A percentile compares a stretch with the other conserved stretches of the same genome.
phyloP scores from a whole-genome alignment of 2,888 invertebrate genomes.

The Drosophila antonietae region DNA sequence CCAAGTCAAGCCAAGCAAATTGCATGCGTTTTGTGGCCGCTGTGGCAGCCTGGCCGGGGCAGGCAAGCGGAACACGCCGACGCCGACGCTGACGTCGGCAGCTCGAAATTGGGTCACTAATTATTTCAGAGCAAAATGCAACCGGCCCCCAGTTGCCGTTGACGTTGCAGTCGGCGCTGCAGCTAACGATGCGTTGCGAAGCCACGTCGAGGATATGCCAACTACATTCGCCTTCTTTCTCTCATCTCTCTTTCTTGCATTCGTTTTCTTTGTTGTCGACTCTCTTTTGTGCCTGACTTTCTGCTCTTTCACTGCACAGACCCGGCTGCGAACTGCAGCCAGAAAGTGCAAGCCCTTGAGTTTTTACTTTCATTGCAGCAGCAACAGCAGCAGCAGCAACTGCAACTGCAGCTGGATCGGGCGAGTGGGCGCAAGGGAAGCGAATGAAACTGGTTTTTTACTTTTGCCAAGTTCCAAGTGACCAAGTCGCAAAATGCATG shows the following conservation, averaged over 20 bases:
- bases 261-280: not conserved
- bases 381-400: not conserved
- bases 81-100: constrained; percentile 41
- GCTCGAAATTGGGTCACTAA: constrained; percentile 78
- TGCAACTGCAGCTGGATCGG: not conserved
- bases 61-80: constrained; percentile 72
- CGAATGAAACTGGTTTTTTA: constrained; percentile 52
- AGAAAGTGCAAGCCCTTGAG: constrained; percentile 85
- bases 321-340: constrained; percentile 42
- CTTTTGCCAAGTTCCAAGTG: constrained; percentile 47
- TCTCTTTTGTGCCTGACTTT: constrained; percentile 26
- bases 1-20: constrained; percentile 68
- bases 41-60: constrained; percentile 21
- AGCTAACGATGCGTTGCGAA: constrained; percentile 76
- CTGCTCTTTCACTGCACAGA: constrained; percentile 32
- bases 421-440: not conserved
- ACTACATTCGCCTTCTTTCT: constrained; percentile 9
- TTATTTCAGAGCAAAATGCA: constrained; percentile 81
- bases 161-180: constrained; percentile 25
- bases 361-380: constrained; percentile 83
- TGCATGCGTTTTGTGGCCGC: constrained; percentile 68
- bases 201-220: constrained; percentile 56
- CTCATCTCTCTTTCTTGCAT: constrained; percentile 5
- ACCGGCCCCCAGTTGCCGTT: constrained; percentile 58
- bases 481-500: constrained; percentile 39